Evolutionary conservation across 23 tunicate genomes (phyloP), one percentile per base, ranked within the genome.

Genomic region (Trididemnum miniatum): DNA sequence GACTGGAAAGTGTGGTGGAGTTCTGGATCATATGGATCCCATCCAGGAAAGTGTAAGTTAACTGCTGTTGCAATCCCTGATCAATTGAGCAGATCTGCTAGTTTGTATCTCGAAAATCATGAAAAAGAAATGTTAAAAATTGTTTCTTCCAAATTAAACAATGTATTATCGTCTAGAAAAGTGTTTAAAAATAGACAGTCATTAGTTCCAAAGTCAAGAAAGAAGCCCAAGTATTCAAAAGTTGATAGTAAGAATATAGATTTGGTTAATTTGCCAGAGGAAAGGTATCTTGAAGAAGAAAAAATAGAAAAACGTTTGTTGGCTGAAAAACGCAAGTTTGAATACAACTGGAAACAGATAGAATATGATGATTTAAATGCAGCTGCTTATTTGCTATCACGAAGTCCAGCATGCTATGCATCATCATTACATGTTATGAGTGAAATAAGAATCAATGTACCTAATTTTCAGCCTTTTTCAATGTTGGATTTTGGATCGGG

Each of bases 401-500:
- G 89, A 67, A 66, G 84, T 28, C 82, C 98, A 12, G 93, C 82
- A 37, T 35, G 66, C 51, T 93, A 93, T 88, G 89, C 93, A 5
- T 51, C 89, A 3, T 51, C 86, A 28, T 30, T 88, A 2, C 79
- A 91, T 2, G 93, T 93, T 22, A 34, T 93, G 23, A 79, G 34
- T 78, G 89, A 93, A 71, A 80, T 93, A 5, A 84, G 80, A 23
- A 80, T 35, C 35, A 65, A 65, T 20, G 84, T 34, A 37, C 80
- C 76, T 24, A 60, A 80, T 60, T 93, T 88, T 71, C 51, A 34
- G 24, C 98, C 98, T 15, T 32, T 35, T 28, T 72, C 89, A 0
- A 74, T 93, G 67, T 59, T 93, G 1, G 89, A 93, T 59, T 88
- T 89, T 88, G 98, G 98, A 29, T 93, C 98, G 20, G 98, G 98